phyloP scores from a whole-genome alignment of 2,797 vertebrate genomes.

The Betta splendens region DNA sequence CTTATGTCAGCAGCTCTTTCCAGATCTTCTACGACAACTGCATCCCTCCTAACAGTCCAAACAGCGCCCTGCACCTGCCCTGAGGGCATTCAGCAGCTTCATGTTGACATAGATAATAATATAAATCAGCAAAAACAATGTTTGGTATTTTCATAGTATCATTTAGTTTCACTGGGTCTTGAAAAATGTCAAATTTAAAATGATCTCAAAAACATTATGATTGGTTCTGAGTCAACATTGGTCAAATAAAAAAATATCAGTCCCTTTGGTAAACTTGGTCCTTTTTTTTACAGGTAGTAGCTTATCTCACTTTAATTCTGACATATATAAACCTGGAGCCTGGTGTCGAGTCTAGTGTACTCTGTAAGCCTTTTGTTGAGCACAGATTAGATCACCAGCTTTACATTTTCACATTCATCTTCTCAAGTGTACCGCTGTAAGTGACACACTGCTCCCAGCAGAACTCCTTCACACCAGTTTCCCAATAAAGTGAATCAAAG shows the following conservation, averaged over 20 bases:
- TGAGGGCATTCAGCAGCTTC: background rate
- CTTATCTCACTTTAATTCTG: no score
- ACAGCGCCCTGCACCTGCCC: constrained; percentile 8
- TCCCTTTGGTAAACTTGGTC: no score
- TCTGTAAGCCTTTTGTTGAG: constrained; percentile 58
- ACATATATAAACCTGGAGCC: no score
- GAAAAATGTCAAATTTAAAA: no score
- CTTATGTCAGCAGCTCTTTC: constrained; percentile 70
- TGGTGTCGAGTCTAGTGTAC: no score
- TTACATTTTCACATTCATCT: constrained; percentile 48
- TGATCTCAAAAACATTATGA: no score
- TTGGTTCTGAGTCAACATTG: no score
- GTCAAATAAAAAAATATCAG: no score
- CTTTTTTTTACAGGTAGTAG: no score
- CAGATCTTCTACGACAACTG: constrained; percentile 78
- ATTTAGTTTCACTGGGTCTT: background rate
- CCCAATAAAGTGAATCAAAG: background rate
- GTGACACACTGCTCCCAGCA: background rate
- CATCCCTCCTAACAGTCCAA: constrained; percentile 28
- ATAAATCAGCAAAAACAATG: no score
- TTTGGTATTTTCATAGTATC: no score
- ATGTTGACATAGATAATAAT: background rate
- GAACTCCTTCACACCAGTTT: background rate
- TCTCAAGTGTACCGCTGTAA: constrained; percentile 1
- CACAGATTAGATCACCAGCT: constrained; percentile 50